Conservation (phyloP, 2,888 invertebrate species). For the Nasonia oneida region DNA sequence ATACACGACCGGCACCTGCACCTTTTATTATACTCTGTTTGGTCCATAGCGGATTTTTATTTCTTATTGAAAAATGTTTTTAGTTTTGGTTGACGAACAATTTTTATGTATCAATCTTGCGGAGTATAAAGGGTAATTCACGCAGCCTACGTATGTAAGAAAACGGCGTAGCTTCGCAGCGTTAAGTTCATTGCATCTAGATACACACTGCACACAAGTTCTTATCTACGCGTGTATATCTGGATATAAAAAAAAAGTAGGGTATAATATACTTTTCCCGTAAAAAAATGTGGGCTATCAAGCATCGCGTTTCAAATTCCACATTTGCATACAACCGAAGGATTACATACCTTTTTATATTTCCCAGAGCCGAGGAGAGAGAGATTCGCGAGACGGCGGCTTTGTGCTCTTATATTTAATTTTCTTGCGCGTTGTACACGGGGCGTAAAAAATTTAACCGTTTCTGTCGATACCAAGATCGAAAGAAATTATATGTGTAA, state of each 20-base stretch:
- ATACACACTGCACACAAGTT: background rate
- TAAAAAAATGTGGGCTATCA: constrained; percentile 32
- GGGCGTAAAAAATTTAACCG: no score
- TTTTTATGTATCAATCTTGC: no score
- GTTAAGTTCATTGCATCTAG: constrained; percentile 20
- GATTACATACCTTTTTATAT: background rate
- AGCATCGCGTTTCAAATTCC: background rate
- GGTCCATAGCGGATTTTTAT: background rate
- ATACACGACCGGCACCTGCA: background rate
- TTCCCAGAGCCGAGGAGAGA: no score
- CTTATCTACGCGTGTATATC: constrained; percentile 32
- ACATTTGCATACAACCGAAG: background rate
- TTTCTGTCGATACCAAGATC: no score
- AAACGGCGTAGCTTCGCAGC: background rate
- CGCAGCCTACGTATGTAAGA: constrained; percentile 6
- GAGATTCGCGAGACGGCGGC: no score
- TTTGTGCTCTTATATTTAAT: no score
- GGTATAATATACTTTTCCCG: background rate
- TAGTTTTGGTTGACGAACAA: no score
- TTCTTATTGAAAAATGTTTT: no score
- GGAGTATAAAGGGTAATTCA: background rate
- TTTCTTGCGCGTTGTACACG: no score
- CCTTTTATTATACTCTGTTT: no score
- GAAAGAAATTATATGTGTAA: background rate
- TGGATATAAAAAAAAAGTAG: background rate